Evolutionary conservation across 2,888 invertebrate genomes (phyloP), one percentile per base, ranked within the genome.

Genomic region (Callimorpha dominula): DNA sequence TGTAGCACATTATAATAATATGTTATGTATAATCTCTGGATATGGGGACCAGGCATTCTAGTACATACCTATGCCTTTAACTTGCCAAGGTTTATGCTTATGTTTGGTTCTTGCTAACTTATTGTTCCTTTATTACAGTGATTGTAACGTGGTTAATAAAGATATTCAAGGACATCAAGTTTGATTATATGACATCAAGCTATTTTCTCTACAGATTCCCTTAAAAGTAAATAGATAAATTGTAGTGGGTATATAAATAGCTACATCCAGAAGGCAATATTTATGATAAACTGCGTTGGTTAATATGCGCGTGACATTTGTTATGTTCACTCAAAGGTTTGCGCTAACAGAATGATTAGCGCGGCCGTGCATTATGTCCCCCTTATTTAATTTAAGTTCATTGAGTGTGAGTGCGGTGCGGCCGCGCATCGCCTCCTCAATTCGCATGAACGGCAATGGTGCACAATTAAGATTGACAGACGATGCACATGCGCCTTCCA

Each of bases 301-400:
- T 31, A 57, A 68, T 40, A n/a, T 49, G 68, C 68, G 49, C 49
- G 64, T 54, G 42, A 15, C 40, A 50, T 49, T 46, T 15, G 40
- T 52, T 42, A 17, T 15, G 49, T 43, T 31, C n/a, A 49, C 62
- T 54, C n/a, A 64, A 64, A 65, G 54, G 43, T 49, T 54, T 52
- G 54, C 65, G 70, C 54, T 70, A 65, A 65, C 70, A 65, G 65
- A 70, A 70, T 43, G 70, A 70, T 70, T 65, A 70, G 54, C 15
- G 54, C 60, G 43, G 64, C 57, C 31, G 8, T n/a, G 52, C 43
- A 65, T 54, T 65, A 65, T 15, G 63, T 46, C 43, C 15, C 43
- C n/a, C 46, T 57, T n/a, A 65, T 71, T 71, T 57, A 71, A 57
- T 68, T 60, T 43, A 68, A 15, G 57, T 60, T 31, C 46, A 60